Conservation (phyloP, 2,113 vertebrate species). For the Oryzias curvinotus region DNA sequence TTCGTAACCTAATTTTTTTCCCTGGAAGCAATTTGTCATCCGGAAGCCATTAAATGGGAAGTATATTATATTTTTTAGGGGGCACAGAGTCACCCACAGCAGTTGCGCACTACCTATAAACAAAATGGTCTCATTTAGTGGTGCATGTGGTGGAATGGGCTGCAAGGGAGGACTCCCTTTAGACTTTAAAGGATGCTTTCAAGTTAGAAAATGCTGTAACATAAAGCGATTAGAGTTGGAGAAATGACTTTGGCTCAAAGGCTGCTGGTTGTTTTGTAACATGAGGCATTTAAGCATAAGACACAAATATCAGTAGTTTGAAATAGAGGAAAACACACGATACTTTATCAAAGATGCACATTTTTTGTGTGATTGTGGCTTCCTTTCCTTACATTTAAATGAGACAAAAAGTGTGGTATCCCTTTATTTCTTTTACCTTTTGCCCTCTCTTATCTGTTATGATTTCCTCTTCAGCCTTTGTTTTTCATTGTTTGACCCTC, state of each 20-base stretch:
- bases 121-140: slow-evolving; percentile 77
- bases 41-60: slow-evolving; percentile 79
- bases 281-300: not conserved
- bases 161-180: slow-evolving; percentile 54
- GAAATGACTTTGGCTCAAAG: slow-evolving; percentile 14
- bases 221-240: slow-evolving; percentile 14
- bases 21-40: slow-evolving; percentile 82
- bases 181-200: slow-evolving; percentile 56
- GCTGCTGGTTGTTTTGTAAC: slow-evolving; percentile 14
- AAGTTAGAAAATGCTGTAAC: slow-evolving; percentile 3
- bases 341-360: not conserved
- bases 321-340: not conserved
- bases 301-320: not conserved
- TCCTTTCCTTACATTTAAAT: slow-evolving; percentile 40
- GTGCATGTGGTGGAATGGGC: slow-evolving; percentile 64
- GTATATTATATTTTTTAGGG: slow-evolving; percentile 82
- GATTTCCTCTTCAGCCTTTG: slow-evolving; percentile 44
- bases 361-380: slow-evolving; percentile 5
- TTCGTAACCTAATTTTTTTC: slow-evolving; percentile 68
- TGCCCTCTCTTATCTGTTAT: slow-evolving; percentile 50
- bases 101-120: slow-evolving; percentile 78
- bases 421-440: slow-evolving; percentile 62
- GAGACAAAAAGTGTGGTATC: slow-evolving; percentile 3
- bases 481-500: slow-evolving; percentile 58
- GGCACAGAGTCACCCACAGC: slow-evolving; percentile 76